Evolutionary conservation across 2,888 invertebrate species (phyloP).

Genomic region (Eilema sororculum): DNA sequence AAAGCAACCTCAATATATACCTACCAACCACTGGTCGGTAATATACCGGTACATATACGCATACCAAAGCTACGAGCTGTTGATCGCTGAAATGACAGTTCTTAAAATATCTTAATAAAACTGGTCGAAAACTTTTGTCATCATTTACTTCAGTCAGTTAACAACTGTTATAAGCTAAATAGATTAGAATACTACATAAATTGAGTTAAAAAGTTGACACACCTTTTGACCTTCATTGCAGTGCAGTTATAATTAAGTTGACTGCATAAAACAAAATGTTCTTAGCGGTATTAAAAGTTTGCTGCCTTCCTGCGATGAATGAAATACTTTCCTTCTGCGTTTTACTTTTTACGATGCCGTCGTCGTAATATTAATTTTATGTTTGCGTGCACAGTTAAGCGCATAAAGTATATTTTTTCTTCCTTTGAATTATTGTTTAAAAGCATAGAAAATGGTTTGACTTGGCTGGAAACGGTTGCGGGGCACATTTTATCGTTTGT

Average conservation of each 20-base stretch:
- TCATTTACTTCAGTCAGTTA: not conserved
- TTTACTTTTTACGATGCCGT: slow-evolving; percentile 6
- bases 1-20: no score
- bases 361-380: slow-evolving; percentile 13
- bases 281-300: not conserved
- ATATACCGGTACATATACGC: not conserved
- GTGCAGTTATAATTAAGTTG: not conserved
- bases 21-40: no score
- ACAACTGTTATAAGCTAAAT: not conserved
- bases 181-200: no score
- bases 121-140: not conserved
- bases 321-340: not conserved
- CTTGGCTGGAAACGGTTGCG: slow-evolving; percentile 2
- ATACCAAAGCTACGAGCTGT: no score
- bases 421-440: slow-evolving; percentile 13
- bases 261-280: not conserved
- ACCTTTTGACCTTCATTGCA: no score
- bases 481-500: slow-evolving; percentile 16
- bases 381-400: slow-evolving; percentile 6
- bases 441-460: slow-evolving; percentile 19
- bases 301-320: not conserved
- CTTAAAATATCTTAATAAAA: no score
- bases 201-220: no score
- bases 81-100: not conserved
- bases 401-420: slow-evolving; percentile 2